A percentile compares a stretch with the other conserved stretches of the same genome.
phyloP scores from a whole-genome alignment of 2,797 vertebrate genomes.

The Silurus aristotelis region DNA sequence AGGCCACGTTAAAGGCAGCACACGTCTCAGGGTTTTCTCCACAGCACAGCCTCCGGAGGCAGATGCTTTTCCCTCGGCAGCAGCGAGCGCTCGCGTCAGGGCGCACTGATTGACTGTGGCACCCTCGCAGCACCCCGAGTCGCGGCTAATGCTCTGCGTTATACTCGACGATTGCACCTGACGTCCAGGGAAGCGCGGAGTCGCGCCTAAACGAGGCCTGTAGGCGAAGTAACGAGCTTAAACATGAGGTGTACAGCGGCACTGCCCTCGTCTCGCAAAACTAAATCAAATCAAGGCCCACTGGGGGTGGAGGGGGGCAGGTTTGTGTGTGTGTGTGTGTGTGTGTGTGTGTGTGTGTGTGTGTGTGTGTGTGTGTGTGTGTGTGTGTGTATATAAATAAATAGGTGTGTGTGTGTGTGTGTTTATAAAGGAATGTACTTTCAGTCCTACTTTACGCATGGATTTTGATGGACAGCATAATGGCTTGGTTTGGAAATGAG shows the following conservation, averaged over 20 bases:
- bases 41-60: neutral
- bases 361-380: slow-evolving; percentile 17
- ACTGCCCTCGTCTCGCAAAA: slow-evolving; percentile 17
- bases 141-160: neutral
- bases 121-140: slow-evolving; percentile 27
- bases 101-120: slow-evolving; percentile 38
- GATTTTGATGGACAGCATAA: slow-evolving; percentile 34
- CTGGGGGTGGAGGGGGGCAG: neutral
- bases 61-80: neutral
- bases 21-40: slow-evolving; percentile 20
- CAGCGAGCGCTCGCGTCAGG: neutral
- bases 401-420: slow-evolving; percentile 14
- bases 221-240: slow-evolving; percentile 25
- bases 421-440: neutral
- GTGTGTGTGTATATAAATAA: slow-evolving; percentile 15
- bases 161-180: slow-evolving; percentile 30
- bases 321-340: slow-evolving; percentile 12
- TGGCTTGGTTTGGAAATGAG: slow-evolving; percentile 15
- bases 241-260: slow-evolving; percentile 17
- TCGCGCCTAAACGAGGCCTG: slow-evolving; percentile 8
- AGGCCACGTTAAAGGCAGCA: slow-evolving; percentile 38
- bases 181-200: slow-evolving; percentile 9
- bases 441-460: neutral
- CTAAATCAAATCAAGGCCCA: slow-evolving; percentile 27
- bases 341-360: slow-evolving; percentile 18